Conservation (phyloP, 2,888 invertebrate species). For the Hypsopygia costalis region DNA sequence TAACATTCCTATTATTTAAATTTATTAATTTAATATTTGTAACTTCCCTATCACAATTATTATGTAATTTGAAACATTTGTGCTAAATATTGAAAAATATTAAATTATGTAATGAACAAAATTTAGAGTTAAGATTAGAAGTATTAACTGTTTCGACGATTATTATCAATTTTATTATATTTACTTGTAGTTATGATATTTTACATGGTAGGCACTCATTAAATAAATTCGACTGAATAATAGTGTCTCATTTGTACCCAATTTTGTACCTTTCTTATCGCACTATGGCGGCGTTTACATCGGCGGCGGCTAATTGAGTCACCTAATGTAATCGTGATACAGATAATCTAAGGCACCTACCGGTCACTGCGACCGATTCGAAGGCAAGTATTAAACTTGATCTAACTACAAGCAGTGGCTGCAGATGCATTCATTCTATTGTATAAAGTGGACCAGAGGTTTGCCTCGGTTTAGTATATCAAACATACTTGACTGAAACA, state of each 20-base stretch:
- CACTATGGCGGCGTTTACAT: not conserved
- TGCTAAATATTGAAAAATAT: not conserved
- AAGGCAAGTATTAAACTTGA: not conserved
- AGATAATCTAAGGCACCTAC: not conserved
- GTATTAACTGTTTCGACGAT: slow-evolving; percentile 1
- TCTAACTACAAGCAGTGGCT: no score
- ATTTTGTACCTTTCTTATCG: no score
- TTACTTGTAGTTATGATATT: no score
- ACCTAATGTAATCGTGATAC: slow-evolving; percentile 2
- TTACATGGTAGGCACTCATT: slow-evolving; percentile 21
- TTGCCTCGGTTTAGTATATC: no score
- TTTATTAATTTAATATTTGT: not conserved
- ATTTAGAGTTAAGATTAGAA: slow-evolving; percentile 1
- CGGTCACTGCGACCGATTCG: not conserved
- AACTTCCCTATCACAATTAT: not conserved
- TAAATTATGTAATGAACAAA: slow-evolving; percentile 1
- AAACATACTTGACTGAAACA: no score
- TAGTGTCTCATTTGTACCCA: slow-evolving; percentile 19
- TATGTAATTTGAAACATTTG: not conserved
- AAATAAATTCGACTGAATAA: slow-evolving; percentile 27
- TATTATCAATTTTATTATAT: not conserved
- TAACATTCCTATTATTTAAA: not conserved
- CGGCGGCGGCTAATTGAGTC: not conserved
- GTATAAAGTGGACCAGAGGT: no score
- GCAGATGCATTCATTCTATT: no score